These are phyloP conservation scores for Drosophila guanche DNA, from an alignment of 1,140 invertebrate species.

Conservation along the genomic window DNA sequence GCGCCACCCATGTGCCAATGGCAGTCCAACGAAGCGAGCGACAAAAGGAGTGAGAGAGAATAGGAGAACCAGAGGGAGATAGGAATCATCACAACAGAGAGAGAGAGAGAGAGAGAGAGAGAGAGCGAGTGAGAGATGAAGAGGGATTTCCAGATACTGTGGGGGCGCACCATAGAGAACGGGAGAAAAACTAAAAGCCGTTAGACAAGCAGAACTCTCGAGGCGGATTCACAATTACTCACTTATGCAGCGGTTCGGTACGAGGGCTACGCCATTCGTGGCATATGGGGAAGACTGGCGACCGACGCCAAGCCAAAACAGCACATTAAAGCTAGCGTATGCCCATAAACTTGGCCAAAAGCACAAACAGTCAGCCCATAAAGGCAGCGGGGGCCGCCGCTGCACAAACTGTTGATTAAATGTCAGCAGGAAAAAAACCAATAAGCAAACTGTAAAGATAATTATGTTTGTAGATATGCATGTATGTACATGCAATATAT, in stretches of 20 bases:
- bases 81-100: too few species aligned
- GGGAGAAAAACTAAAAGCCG: constrained; percentile 24
- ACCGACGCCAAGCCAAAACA: constrained; percentile 1
- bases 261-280: constrained; percentile 23
- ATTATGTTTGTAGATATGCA: neutral
- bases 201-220: constrained; percentile 42
- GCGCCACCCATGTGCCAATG: constrained; percentile 42
- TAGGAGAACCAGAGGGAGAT: neutral
- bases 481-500: neutral
- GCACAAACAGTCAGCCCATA: constrained; percentile 28
- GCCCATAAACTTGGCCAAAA: constrained; percentile 53
- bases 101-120: neutral
- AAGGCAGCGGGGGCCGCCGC: constrained; percentile 25
- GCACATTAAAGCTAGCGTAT: constrained; percentile 25
- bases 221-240: constrained; percentile 47
- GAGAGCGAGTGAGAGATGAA: neutral
- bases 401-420: constrained; percentile 41
- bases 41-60: neutral
- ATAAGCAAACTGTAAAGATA: constrained; percentile 26
- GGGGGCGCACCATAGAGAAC: neutral
- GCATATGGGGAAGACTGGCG: constrained; percentile 17
- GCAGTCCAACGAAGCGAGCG: constrained; percentile 26
- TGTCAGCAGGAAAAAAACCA: constrained; percentile 44
- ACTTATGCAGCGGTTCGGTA: constrained; percentile 27
- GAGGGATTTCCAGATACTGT: too few species aligned